Conservation (phyloP, 2,797 vertebrate genomes). For the Sphenodon punctatus region DNA sequence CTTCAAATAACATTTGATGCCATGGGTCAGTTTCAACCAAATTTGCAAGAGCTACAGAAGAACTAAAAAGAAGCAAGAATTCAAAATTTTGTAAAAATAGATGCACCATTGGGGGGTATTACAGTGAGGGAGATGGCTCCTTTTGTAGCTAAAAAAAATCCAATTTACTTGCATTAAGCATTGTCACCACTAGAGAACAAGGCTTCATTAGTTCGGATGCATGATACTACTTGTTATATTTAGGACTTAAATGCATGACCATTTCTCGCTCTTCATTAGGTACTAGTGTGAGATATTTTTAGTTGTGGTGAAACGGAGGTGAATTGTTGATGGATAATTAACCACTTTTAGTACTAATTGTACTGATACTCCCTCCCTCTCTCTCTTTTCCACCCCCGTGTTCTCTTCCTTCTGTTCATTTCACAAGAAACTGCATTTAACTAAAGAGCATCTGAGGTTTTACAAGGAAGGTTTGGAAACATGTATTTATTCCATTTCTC, state of each 20-base stretch:
- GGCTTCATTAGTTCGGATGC: no score
- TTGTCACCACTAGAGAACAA: no score
- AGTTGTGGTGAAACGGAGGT: neutral
- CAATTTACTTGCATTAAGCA: no score
- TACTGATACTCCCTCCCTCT: rapidly evolving
- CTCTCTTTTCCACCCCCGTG: neutral
- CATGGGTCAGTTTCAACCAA: no score
- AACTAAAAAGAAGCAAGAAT: no score
- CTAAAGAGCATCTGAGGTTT: neutral
- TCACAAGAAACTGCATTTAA: neutral
- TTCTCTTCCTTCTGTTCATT: neutral
- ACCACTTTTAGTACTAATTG: conserved; percentile 5
- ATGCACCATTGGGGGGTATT: no score
- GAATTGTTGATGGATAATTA: neutral
- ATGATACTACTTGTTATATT: no score
- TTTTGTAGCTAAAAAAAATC: no score
- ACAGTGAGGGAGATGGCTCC: no score
- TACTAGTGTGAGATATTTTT: conserved; percentile 25
- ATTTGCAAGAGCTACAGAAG: no score
- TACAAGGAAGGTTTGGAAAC: neutral
- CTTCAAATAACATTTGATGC: no score
- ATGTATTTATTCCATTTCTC: neutral
- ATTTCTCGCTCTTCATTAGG: neutral
- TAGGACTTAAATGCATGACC: conserved; percentile 25
- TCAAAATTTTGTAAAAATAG: no score